Percentiles rank a stretch among this genome's conserved stretches.
Conservation (phyloP, 92 coral and sea anemone species). For the Blastomussa wellsi region DNA sequence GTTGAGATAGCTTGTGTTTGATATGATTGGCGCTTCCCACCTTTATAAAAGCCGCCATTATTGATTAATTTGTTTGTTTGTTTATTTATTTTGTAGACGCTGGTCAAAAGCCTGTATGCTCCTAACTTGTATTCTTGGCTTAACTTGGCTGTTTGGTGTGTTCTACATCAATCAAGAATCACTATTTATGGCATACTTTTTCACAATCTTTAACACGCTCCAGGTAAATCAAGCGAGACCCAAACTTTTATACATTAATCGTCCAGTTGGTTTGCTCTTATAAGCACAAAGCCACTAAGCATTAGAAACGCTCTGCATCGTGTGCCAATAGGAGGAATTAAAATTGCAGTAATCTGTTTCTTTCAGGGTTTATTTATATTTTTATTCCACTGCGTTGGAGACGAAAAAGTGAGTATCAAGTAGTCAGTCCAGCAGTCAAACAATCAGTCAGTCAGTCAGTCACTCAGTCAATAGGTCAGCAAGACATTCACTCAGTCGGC, state of each 20-base stretch:
- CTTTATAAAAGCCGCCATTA: too few species aligned
- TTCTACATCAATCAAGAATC: slow-evolving; percentile 83
- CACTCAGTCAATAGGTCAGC: background rate
- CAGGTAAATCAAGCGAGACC: slow-evolving; percentile 51
- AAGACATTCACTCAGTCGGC: background rate
- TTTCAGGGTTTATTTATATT: slow-evolving; percentile 91
- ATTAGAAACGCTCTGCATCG: background rate
- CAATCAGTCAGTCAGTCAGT: background rate
- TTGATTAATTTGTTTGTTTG: background rate
- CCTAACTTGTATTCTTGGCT: slow-evolving; percentile 81
- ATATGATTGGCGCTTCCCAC: too few species aligned
- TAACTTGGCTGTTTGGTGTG: slow-evolving; percentile 89
- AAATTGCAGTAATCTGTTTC: background rate
- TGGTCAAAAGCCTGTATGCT: slow-evolving; percentile 94
- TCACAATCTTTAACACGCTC: slow-evolving; percentile 74
- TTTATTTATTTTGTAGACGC: slow-evolving; percentile 43
- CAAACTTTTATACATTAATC: background rate
- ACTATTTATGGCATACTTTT: slow-evolving; percentile 87
- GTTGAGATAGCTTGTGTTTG: too few species aligned
- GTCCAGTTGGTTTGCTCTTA: background rate
- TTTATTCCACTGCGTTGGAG: slow-evolving; percentile 91
- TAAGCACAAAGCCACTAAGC: background rate
- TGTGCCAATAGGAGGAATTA: background rate
- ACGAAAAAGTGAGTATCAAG: slow-evolving; percentile 75
- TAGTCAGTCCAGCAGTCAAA: too few species aligned